Conservation (phyloP, 2,797 vertebrate genomes). For the Tenualosa ilisha region DNA sequence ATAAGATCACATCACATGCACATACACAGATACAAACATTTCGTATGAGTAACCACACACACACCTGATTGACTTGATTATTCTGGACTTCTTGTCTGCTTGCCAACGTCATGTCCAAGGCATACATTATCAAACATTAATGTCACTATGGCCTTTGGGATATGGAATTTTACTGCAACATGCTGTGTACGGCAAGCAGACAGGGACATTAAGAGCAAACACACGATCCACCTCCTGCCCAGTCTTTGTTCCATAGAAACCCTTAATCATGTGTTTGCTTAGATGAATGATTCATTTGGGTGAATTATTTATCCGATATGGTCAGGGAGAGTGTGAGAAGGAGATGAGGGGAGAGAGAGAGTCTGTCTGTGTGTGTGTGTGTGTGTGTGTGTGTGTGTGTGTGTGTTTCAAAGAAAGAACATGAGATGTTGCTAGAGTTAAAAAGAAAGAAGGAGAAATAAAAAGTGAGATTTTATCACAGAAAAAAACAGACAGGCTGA, state of each 20-base stretch:
- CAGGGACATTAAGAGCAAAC: background rate
- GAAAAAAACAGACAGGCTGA: background rate
- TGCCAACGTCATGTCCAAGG: background rate
- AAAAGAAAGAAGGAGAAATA: background rate
- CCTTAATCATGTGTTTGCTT: conserved; percentile 53
- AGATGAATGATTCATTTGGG: conserved; percentile 63
- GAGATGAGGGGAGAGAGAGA: background rate
- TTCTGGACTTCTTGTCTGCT: background rate
- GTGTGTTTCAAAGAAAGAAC: too few species aligned
- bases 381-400: too few species aligned
- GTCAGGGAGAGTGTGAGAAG: conserved; percentile 53
- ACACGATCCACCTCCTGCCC: background rate
- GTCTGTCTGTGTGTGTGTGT: background rate
- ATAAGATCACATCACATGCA: too few species aligned
- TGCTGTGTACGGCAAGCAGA: conserved; percentile 6
- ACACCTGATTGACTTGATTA: background rate
- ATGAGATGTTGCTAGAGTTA: too few species aligned
- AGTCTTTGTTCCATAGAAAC: background rate
- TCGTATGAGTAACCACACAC: background rate
- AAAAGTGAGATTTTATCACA: background rate
- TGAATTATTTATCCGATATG: conserved; percentile 72
- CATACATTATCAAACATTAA: background rate
- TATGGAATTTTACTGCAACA: background rate
- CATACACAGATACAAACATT: too few species aligned
- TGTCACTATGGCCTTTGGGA: background rate